Conservation (phyloP, 2,113 vertebrate species). For the Carettochelys insculpta region DNA sequence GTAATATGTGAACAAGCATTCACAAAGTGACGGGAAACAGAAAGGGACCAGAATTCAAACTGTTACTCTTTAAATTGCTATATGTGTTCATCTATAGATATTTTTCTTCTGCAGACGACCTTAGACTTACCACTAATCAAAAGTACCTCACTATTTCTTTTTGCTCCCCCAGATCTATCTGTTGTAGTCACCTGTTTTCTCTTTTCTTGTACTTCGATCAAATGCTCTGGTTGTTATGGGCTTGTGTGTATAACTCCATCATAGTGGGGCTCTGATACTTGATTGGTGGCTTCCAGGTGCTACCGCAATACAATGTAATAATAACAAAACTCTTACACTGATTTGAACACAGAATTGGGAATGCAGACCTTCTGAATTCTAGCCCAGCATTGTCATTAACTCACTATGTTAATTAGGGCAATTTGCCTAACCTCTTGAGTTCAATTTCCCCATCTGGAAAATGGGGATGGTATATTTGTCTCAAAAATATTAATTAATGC, state of each 20-base stretch:
- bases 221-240: not conserved
- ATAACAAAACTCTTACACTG: not conserved
- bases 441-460: not conserved
- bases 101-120: not conserved
- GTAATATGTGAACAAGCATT: not conserved
- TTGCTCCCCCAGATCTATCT: not conserved
- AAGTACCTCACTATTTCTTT: not conserved
- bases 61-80: not conserved
- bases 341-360: not conserved
- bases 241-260: not conserved
- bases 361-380: not conserved
- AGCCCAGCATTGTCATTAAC: not conserved
- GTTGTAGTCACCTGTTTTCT: not conserved
- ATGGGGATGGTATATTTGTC: not conserved
- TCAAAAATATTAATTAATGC: not conserved
- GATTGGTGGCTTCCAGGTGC: not conserved
- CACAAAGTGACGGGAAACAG: not conserved
- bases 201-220: not conserved
- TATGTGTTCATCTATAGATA: not conserved
- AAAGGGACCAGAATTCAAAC: not conserved
- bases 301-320: not conserved
- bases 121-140: not conserved
- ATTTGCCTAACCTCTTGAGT: not conserved
- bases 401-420: not conserved
- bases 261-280: not conserved